Conservation (phyloP, 2,113 vertebrate genomes). For the Mystacornis crossleyi region DNA sequence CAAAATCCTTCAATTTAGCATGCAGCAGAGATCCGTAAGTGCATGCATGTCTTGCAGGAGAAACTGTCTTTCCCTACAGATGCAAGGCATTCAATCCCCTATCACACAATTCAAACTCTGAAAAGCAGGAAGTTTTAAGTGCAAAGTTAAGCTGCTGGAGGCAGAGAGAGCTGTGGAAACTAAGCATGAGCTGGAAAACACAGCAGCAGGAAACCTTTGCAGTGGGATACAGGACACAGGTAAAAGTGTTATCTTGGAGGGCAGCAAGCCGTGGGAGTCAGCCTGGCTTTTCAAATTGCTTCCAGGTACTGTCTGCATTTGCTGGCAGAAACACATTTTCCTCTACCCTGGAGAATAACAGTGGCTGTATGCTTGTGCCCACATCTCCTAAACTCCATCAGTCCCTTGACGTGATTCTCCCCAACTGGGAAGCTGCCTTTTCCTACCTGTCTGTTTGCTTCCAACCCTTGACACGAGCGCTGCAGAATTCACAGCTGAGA, state of each 20-base stretch:
- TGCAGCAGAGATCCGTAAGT: neutral
- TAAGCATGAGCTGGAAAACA: neutral
- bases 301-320: neutral
- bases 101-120: neutral
- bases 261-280: neutral
- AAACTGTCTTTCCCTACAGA: neutral
- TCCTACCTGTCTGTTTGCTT: neutral
- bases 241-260: neutral
- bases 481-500: neutral
- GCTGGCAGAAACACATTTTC: neutral
- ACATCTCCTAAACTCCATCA: neutral
- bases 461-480: neutral
- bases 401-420: neutral
- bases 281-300: neutral
- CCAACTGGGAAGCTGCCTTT: neutral
- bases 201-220: neutral
- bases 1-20: neutral
- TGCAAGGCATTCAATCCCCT: neutral
- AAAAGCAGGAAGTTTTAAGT: neutral
- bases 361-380: neutral
- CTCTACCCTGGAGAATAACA: neutral
- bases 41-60: neutral
- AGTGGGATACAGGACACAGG: neutral
- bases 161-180: neutral
- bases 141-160: conserved; percentile 30